A percentile compares a stretch with the other conserved stretches of the same genome.
phyloP scores from a whole-genome alignment of 2,888 invertebrate species.

The Torymus auratus region DNA sequence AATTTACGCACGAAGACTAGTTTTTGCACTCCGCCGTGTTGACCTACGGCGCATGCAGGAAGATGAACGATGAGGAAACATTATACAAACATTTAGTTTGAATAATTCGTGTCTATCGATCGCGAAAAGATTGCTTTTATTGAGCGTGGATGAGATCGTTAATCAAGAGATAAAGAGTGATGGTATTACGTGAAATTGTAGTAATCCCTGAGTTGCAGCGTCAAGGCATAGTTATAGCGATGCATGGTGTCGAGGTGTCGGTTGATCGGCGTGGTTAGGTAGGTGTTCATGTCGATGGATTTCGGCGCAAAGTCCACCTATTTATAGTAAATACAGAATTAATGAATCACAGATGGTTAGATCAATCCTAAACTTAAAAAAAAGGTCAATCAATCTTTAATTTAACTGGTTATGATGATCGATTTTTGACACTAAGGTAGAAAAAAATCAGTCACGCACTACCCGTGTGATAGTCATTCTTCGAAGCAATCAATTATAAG shows the following conservation, averaged over 20 bases:
- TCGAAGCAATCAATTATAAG: too few relatives aligned
- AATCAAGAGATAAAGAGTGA: conserved; percentile 15
- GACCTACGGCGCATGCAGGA: not conserved
- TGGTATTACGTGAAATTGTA: conserved; percentile 82
- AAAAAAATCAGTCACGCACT: too few relatives aligned
- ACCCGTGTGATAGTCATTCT: too few relatives aligned
- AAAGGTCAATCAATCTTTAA: too few relatives aligned
- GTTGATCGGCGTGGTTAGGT: conserved; percentile 78
- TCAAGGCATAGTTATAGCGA: conserved; percentile 81
- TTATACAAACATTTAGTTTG: conserved; percentile 5
- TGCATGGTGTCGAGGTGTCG: conserved; percentile 81
- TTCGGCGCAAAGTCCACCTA: conserved; percentile 65
- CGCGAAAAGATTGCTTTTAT: too few relatives aligned
- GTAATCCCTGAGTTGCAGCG: conserved; percentile 81
- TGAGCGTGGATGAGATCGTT: not conserved
- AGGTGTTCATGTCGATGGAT: conserved; percentile 69
- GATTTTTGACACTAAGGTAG: too few relatives aligned
- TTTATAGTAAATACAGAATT: too few relatives aligned
- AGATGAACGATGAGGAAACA: not conserved
- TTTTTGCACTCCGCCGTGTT: not conserved
- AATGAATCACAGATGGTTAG: too few relatives aligned
- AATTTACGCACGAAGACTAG: too few relatives aligned
- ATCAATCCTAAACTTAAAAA: too few relatives aligned
- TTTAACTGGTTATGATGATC: too few relatives aligned
- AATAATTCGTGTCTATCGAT: not conserved